Evolutionary conservation across 2,797 vertebrate genomes (phyloP).

Genomic region (Spinus pinus): DNA sequence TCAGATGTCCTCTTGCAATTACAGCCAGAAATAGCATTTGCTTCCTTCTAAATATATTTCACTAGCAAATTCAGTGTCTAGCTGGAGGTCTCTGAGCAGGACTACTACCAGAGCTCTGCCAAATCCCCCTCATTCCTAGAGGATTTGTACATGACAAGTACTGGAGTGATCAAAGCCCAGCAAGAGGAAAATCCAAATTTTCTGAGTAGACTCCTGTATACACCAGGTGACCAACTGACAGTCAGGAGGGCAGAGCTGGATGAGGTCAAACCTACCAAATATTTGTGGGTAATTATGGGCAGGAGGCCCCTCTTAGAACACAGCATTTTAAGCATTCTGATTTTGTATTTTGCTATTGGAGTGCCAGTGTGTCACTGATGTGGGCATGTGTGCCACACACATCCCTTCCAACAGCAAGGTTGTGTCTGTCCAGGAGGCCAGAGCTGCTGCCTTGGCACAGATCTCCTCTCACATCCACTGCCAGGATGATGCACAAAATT

Average conservation of each 20-base stretch:
- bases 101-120: background rate
- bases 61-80: background rate
- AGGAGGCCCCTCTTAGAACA: rapidly evolving
- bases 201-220: background rate
- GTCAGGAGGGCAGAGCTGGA: background rate
- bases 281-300: background rate
- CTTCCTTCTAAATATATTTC: background rate
- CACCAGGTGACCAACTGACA: background rate
- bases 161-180: background rate
- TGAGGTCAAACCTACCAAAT: background rate
- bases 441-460: background rate
- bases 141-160: background rate
- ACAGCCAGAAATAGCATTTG: background rate
- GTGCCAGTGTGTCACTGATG: background rate
- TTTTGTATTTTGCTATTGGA: background rate
- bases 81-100: background rate
- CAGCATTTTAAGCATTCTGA: background rate
- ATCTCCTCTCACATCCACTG: background rate
- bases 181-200: background rate
- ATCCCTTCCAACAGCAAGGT: background rate
- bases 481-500: background rate
- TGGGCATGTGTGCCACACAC: background rate
- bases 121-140: background rate
- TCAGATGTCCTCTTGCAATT: background rate
- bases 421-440: background rate